These are phyloP conservation scores for Myrmecophaga tridactyla DNA, from an alignment of 2,113 vertebrate genomes.

Conservation along the genomic window DNA sequence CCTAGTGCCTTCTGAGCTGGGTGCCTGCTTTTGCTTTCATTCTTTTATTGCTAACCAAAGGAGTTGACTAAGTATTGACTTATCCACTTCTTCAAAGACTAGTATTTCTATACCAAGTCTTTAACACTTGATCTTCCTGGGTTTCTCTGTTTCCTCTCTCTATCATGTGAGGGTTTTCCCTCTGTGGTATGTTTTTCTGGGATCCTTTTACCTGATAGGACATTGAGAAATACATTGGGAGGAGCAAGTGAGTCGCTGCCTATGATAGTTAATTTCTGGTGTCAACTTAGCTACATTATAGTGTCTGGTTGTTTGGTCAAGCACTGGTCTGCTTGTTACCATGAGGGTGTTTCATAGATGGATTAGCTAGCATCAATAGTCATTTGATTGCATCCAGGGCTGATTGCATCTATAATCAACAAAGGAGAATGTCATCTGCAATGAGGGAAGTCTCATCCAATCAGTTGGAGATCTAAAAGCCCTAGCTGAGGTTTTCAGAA, in stretches of 20 bases:
- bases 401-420: too few relatives aligned
- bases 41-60: background rate
- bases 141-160: background rate
- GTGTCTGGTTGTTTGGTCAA: too few relatives aligned
- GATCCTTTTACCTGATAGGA: background rate
- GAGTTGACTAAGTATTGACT: background rate
- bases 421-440: too few relatives aligned
- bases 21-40: background rate
- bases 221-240: background rate
- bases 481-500: too few relatives aligned
- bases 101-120: background rate
- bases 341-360: too few relatives aligned
- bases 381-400: too few relatives aligned
- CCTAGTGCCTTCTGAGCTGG: background rate
- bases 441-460: too few relatives aligned
- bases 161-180: background rate
- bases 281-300: too few relatives aligned
- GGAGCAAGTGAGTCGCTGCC: background rate
- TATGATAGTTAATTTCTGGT: too few relatives aligned
- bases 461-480: too few relatives aligned
- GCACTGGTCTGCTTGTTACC: too few relatives aligned
- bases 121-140: background rate
- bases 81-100: background rate
- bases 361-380: too few relatives aligned
- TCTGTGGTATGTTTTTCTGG: background rate